Evolutionary conservation across 2,888 invertebrate species (phyloP), one percentile per base, ranked within the genome.

Genomic region (Pseudococcus jackbeardsleyi): DNA sequence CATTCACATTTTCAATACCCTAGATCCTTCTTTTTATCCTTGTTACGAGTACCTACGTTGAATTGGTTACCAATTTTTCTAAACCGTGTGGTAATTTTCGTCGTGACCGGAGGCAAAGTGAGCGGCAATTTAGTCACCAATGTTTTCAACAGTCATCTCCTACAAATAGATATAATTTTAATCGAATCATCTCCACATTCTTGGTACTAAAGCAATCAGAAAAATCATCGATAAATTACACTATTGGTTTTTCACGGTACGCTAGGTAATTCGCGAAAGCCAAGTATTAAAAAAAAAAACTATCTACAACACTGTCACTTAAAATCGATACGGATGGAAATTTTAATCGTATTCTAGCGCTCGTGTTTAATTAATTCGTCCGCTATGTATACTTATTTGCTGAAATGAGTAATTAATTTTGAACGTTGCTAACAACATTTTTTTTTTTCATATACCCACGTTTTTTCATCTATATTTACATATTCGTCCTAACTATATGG

Each of bases 1-100:
- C 88, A 88, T 88, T 82, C 88, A 82, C 50, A 82, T 39, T 50
- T 72, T 72, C 72, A 82, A 82, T 82, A 82, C 79, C 79, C 79
- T 82, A 82, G 46, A 46, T 82, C 79, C 79, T 82, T 82, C 79
- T 82, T 46, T 42, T 82, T 39, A 46, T 82, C 79, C 79, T 42
- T 46, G 33, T 82, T 46, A 82, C 26, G 26, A 33, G 26, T 33
- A 33, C 26, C 26, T 33, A 33, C n/a, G 79, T 82, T 46, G 46
- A 42, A 82, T 82, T 82, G 79, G 79, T 82, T 82, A 46, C 79
- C 79, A 82, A 82, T 22, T 42, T 79, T 82, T 72, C 33, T 33
- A 33, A 33, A 12, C 11, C 19, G 22, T 19, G 22, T 1, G 26
- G 26, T 26, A 12, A 8, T 11, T 26, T 26, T 5, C 1, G 26